A percentile compares a stretch with the other conserved stretches of the same genome.
phyloP scores from a whole-genome alignment of 1,140 invertebrate genomes.

The Odontomachus brunneus region DNA sequence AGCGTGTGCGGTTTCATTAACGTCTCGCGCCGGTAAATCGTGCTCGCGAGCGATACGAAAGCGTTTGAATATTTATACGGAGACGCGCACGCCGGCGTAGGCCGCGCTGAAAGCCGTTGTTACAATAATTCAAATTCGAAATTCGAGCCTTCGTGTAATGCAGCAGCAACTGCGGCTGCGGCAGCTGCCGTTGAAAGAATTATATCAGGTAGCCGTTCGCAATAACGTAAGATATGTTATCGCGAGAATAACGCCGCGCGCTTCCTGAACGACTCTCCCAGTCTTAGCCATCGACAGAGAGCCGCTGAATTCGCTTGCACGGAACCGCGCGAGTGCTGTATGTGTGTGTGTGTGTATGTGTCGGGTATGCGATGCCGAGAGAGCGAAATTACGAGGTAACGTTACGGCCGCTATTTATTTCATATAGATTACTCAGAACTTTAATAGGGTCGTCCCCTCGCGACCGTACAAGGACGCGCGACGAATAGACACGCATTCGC shows the following conservation, averaged over 20 bases:
- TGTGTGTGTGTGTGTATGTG: too few species aligned
- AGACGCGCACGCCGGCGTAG: conserved; percentile 8
- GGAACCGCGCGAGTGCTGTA: conserved; percentile 1
- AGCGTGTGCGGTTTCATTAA: conserved; percentile 44
- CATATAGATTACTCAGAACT: conserved; percentile 17
- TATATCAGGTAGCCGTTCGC: conserved; percentile 16
- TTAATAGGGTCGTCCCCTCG: not conserved
- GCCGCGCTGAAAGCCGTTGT: conserved; percentile 26
- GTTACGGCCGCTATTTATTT: conserved; percentile 8
- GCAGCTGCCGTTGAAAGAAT: conserved; percentile 19
- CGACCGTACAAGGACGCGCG: not conserved
- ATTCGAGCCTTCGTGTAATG: conserved; percentile 29
- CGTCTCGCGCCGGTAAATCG: conserved; percentile 37
- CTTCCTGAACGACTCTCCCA: conserved; percentile 5
- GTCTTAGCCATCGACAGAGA: not conserved
- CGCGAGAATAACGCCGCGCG: conserved; percentile 19
- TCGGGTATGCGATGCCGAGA: conserved; percentile 1
- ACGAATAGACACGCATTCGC: too few species aligned
- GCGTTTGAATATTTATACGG: conserved; percentile 42
- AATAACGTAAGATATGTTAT: conserved; percentile 39
- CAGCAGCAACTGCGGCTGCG: conserved; percentile 7
- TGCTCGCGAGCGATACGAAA: conserved; percentile 19
- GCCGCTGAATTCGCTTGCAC: conserved; percentile 28
- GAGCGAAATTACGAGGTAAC: conserved; percentile 27
- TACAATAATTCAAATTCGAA: conserved; percentile 51